Base-by-base conservation (phyloP, 2,797 vertebrate species). In the Gadopsis bispinosus region DNA sequence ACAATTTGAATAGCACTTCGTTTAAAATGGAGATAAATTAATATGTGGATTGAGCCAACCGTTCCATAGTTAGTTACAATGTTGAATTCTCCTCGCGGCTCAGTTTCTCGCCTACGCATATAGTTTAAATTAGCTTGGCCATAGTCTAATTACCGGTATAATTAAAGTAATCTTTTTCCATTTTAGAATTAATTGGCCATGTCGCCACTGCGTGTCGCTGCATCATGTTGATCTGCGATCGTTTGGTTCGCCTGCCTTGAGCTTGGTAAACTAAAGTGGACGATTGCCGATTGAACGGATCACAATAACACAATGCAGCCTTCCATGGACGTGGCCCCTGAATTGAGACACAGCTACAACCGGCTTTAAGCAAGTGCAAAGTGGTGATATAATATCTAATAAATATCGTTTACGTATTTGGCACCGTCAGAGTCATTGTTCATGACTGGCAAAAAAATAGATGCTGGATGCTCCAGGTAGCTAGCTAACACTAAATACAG, bases 181-280 rank as follows among this genome's bases (percentile, higher is more conserved):
- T n/a, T 0, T 55, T 45, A 4, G 41, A 22, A 53, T 48, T 5
- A 48, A 51, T 63, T 45, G 16, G 22, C 64, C 7, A 53, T 65
- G 67, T 51, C 19, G 39, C 54, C 63, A 12, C 17, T 65, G n/a
- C 7, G 29, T 55, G 37, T 39, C 4, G 51, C 51, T 48, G 55
- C 37, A 77, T 73, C 66, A 1, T 3, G 26, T 33, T 13, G 80
- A 70, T 84, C 85, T 77, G 81, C 41, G 81, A 75, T 90, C 77
- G 69, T n/a, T 77, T 90, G 41, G 20, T 81, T 66, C 1, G 2
- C 77, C 87, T 87, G 75, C 17, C 17, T 10, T 20, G 12, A 62
- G 9, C 22, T 50, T 10, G 33, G 9, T 16, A n/a, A 26, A 26
- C 26, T 26, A 26, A 51, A 66, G n/a, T 9, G 1, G n/a, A 50